phyloP scores from a whole-genome alignment of 2,113 vertebrate genomes.

The Sorex araneus region DNA sequence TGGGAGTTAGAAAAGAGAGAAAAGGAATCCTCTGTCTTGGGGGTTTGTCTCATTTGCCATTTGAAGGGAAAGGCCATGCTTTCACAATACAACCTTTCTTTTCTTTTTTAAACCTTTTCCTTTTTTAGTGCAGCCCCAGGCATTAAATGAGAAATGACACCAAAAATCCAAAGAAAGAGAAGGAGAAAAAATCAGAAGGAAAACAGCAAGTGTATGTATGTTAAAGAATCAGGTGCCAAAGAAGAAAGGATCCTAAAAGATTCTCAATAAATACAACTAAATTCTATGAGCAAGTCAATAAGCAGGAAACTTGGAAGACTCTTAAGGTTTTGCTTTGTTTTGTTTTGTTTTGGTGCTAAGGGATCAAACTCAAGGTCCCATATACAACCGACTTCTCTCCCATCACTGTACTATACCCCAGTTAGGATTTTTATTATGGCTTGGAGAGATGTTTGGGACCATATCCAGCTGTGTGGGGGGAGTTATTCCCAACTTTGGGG shows the following conservation, averaged over 20 bases:
- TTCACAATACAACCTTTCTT: background rate
- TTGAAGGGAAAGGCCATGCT: background rate
- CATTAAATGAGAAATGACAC: slow-evolving; percentile 5
- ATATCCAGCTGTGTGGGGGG: too few species aligned
- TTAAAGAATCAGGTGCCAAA: background rate
- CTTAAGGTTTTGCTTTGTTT: background rate
- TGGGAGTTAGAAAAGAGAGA: background rate
- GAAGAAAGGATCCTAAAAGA: slow-evolving; percentile 25
- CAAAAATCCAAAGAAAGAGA: slow-evolving; percentile 28
- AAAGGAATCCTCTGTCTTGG: slow-evolving; percentile 1
- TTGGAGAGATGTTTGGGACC: too few species aligned
- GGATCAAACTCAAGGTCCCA: too few species aligned
- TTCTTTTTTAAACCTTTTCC: too few species aligned
- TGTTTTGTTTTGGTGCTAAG: background rate
- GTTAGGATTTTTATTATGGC: too few species aligned
- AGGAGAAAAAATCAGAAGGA: background rate
- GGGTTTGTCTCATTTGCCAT: background rate
- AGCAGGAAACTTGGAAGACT: background rate
- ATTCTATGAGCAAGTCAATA: slow-evolving; percentile 14
- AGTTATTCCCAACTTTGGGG: too few species aligned
- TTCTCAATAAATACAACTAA: background rate
- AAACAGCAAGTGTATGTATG: background rate
- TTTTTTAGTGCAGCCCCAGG: background rate
- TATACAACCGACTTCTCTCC: too few species aligned
- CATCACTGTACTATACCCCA: too few species aligned